phyloP scores from a whole-genome alignment of 2,888 invertebrate genomes.

The Muschampia plurimacula region DNA sequence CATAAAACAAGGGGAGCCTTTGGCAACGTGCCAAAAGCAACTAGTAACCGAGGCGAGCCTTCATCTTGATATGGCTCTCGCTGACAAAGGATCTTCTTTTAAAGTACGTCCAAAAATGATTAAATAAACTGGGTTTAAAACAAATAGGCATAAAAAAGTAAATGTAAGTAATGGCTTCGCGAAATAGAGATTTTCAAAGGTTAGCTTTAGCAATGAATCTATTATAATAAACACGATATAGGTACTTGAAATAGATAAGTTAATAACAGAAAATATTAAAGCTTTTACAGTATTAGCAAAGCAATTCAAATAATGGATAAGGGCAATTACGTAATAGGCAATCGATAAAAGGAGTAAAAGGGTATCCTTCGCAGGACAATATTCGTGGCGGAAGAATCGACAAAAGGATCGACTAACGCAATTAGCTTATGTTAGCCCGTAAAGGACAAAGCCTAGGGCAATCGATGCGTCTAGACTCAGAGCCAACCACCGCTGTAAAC shows the following conservation, averaged over 20 bases:
- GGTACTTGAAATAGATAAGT: not conserved
- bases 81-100: slow-evolving; percentile 24
- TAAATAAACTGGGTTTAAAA: slow-evolving; percentile 6
- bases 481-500: slow-evolving; percentile 54
- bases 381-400: not conserved
- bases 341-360: slow-evolving; percentile 5
- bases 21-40: slow-evolving; percentile 39
- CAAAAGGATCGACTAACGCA: slow-evolving; percentile 51
- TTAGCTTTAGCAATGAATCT: not conserved
- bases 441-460: slow-evolving; percentile 56
- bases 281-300: not conserved
- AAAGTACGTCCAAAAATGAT: not conserved
- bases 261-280: not conserved
- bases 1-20: slow-evolving; percentile 32
- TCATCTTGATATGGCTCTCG: slow-evolving; percentile 12
- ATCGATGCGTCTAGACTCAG: slow-evolving; percentile 82
- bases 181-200: not conserved
- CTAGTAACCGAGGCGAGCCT: slow-evolving; percentile 34
- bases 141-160: not conserved
- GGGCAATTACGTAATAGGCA: slow-evolving; percentile 6
- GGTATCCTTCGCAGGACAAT: not conserved
- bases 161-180: not conserved
- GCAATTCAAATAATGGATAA: slow-evolving; percentile 2
- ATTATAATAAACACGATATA: no score
- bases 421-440: slow-evolving; percentile 57